These are phyloP conservation scores for Nebria salina DNA, from an alignment of 2,888 invertebrate species.

Conservation along the genomic window DNA sequence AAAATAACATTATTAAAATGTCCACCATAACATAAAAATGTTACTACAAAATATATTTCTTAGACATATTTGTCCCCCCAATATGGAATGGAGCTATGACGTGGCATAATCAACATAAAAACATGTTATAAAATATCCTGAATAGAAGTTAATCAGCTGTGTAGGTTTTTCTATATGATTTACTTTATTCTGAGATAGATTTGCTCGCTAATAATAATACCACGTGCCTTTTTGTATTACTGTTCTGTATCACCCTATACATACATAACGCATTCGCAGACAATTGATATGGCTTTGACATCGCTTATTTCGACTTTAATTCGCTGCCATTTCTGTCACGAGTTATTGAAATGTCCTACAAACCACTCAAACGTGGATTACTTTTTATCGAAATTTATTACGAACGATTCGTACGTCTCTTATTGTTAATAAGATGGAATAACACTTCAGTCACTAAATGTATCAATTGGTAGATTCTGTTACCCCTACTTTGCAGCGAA, in stretches of 20 bases:
- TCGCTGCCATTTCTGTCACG: background rate
- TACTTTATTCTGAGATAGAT: background rate
- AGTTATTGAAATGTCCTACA: background rate
- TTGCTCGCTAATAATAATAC: background rate
- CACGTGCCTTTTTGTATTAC: background rate
- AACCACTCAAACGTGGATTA: background rate
- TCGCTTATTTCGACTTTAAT: background rate
- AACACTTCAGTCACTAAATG: no score
- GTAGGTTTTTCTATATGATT: background rate
- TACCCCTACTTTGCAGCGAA: no score
- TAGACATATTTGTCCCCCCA: background rate
- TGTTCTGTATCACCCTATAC: background rate
- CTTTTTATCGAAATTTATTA: background rate
- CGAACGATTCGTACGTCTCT: background rate
- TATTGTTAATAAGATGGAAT: background rate
- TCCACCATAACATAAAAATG: no score
- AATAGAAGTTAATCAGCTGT: background rate
- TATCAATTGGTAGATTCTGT: no score
- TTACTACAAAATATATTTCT: background rate
- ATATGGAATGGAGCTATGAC: background rate
- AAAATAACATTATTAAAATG: background rate
- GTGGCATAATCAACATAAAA: background rate
- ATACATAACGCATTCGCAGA: background rate
- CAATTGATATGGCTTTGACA: background rate
- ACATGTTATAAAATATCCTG: background rate